phyloP scores from a whole-genome alignment of 2,888 invertebrate genomes.

The Eumerus sabulonum region DNA sequence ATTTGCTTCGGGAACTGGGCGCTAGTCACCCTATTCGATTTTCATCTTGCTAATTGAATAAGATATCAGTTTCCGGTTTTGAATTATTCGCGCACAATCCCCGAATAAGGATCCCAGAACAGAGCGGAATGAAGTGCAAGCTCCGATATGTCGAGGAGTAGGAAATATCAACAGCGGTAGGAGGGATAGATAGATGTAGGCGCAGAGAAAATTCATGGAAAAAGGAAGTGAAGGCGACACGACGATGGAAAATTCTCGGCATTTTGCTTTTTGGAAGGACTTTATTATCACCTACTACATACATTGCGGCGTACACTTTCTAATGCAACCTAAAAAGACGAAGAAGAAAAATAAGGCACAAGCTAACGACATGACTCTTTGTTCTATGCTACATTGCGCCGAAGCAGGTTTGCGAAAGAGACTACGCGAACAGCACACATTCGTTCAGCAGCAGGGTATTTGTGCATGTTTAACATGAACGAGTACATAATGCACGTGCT shows the following conservation, averaged over 20 bases:
- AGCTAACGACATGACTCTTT: neutral
- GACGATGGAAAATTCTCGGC: slow-evolving; percentile 28
- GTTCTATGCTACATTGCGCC: slow-evolving; percentile 50
- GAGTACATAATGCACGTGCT: slow-evolving; percentile 64
- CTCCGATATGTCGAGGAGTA: neutral
- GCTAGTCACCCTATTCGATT: too few species aligned
- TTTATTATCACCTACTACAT: slow-evolving; percentile 41
- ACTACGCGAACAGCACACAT: slow-evolving; percentile 37
- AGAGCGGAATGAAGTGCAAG: slow-evolving; percentile 3
- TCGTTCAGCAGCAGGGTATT: slow-evolving; percentile 1
- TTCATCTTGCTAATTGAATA: slow-evolving; percentile 39
- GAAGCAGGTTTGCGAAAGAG: slow-evolving; percentile 43
- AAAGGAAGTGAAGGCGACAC: neutral
- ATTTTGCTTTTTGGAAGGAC: slow-evolving; percentile 41
- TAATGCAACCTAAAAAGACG: slow-evolving; percentile 38
- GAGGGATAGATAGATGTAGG: too few species aligned
- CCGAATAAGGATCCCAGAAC: slow-evolving; percentile 28
- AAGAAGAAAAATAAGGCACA: slow-evolving; percentile 5
- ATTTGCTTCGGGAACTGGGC: too few species aligned
- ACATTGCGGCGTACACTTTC: slow-evolving; percentile 30
- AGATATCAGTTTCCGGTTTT: slow-evolving; percentile 35
- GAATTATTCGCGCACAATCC: slow-evolving; percentile 54
- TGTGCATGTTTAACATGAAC: slow-evolving; percentile 39
- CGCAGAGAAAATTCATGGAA: too few species aligned
- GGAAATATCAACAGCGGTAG: neutral